Conservation (phyloP, 2,888 invertebrate species). For the Drosophila formosana region DNA sequence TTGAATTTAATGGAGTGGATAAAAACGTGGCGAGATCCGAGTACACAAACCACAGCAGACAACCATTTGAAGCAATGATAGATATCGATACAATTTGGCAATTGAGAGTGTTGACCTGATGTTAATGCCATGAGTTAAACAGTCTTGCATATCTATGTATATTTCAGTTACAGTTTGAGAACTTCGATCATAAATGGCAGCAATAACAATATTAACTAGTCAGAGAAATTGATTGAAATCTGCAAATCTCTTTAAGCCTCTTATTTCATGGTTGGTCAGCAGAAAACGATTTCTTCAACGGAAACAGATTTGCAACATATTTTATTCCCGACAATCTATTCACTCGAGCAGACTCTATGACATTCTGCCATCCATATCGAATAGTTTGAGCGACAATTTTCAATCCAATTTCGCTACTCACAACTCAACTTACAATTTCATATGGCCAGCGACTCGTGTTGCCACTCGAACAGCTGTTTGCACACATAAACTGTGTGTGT, state of each 20-base stretch:
- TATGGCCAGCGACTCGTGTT: constrained; percentile 11
- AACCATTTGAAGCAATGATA: neutral
- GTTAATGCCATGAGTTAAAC: neutral
- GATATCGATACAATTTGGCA: neutral
- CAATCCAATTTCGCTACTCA: constrained; percentile 29
- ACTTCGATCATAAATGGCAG: no score
- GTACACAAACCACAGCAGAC: neutral
- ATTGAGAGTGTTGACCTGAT: neutral
- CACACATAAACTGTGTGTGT: neutral
- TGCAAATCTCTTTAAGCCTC: neutral
- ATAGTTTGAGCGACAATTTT: constrained; percentile 14
- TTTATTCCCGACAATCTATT: neutral
- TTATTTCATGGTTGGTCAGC: neutral
- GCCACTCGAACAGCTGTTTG: constrained; percentile 23
- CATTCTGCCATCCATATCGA: neutral
- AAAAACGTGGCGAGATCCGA: neutral
- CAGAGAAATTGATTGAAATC: neutral
- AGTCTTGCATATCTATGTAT: neutral
- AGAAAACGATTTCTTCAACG: neutral
- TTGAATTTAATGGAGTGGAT: constrained; percentile 1
- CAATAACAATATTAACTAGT: neutral
- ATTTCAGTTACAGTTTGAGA: neutral
- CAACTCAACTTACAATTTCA: constrained; percentile 25
- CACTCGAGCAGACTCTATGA: neutral
- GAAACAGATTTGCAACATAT: neutral